Conservation (phyloP, 2,113 vertebrate genomes). For the Leptosomus discolor region DNA sequence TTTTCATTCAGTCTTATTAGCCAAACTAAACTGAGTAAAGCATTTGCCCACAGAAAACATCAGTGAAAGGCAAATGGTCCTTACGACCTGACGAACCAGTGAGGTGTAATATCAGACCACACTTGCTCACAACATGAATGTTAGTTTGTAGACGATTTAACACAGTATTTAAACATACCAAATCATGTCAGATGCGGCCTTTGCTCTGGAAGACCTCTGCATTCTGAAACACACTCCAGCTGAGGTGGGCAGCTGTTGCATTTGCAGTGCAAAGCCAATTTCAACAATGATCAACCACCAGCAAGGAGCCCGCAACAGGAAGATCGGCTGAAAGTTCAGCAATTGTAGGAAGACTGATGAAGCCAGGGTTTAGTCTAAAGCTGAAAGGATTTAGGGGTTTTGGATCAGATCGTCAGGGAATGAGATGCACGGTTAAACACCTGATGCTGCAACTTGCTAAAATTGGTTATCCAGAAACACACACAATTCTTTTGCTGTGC, state of each 20-base stretch:
- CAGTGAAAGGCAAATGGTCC: not conserved
- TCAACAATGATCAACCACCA: not conserved
- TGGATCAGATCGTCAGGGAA: not conserved
- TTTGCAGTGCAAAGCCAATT: not conserved
- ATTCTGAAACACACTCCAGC: not conserved
- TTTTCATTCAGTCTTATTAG: not conserved
- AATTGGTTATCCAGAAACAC: not conserved
- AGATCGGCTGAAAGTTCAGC: not conserved
- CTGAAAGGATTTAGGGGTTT: not conserved
- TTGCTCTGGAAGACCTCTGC: not conserved
- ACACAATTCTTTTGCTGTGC: not conserved
- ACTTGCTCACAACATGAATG: rapidly evolving
- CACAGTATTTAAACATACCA: not conserved
- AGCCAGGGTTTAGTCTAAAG: not conserved
- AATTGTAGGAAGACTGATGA: not conserved
- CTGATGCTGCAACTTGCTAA: not conserved
- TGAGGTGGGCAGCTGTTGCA: not conserved
- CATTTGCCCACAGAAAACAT: not conserved
- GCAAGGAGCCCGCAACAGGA: not conserved
- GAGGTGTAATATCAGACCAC: not conserved
- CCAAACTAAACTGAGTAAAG: not conserved
- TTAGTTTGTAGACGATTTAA: not conserved
- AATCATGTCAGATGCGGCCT: not conserved
- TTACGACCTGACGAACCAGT: rapidly evolving
- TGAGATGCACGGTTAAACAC: not conserved